Percentiles rank a stretch among this genome's conserved stretches.
Evolutionary conservation across 1,140 invertebrate species (phyloP).

Genomic region (Drosophila trapezifrons): DNA sequence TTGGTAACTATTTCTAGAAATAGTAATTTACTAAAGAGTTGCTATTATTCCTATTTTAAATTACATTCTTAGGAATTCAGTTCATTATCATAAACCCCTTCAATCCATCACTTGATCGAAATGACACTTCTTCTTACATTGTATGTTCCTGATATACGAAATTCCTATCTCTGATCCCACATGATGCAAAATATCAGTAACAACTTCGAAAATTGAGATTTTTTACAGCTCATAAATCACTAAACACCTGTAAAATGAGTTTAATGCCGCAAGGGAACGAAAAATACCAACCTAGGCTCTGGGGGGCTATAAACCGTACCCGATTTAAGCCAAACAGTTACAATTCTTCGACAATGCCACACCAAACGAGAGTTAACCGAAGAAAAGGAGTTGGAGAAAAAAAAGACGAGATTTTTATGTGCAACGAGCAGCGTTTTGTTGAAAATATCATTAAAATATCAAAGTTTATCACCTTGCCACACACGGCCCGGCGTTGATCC

Average conservation of each 20-base stretch:
- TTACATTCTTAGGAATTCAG: background rate
- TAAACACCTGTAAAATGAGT: conserved; percentile 74
- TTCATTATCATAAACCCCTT: background rate
- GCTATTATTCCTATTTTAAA: no score
- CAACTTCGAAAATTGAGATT: conserved; percentile 57
- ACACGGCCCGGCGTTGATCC: conserved; percentile 54
- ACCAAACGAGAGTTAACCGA: conserved; percentile 31
- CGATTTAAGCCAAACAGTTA: conserved; percentile 78
- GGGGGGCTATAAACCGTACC: conserved; percentile 66
- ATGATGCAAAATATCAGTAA: conserved; percentile 31
- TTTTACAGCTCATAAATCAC: conserved; percentile 80
- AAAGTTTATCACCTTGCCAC: conserved; percentile 82
- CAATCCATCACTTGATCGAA: background rate
- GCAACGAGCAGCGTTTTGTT: conserved; percentile 80
- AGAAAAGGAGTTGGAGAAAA: background rate
- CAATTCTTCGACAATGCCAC: conserved; percentile 53
- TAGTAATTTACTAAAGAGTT: no score
- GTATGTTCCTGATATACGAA: background rate
- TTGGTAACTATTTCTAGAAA: background rate
- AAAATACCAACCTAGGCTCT: conserved; percentile 32
- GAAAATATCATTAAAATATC: conserved; percentile 83
- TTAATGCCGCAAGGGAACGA: conserved; percentile 55
- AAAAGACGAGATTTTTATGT: conserved; percentile 65
- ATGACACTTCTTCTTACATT: conserved; percentile 4
- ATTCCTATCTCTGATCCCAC: conserved; percentile 8